A percentile compares a stretch with the other conserved stretches of the same genome.
Conservation (phyloP, 2,113 vertebrate genomes). For the Macquaria australasica region DNA sequence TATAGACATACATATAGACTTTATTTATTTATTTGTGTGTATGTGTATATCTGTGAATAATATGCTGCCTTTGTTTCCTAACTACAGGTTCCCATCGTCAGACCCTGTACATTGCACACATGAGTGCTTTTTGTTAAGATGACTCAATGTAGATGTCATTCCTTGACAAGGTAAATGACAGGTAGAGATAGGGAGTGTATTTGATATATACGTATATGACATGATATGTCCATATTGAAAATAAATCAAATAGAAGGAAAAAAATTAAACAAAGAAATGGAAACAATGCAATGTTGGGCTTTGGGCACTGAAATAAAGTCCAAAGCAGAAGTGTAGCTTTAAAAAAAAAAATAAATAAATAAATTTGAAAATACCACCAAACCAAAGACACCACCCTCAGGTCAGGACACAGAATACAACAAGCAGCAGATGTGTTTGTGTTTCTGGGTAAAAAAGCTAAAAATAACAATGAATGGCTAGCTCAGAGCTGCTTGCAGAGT, state of each 20-base stretch:
- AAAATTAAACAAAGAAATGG: background rate
- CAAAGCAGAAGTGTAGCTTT: background rate
- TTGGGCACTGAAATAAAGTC: background rate
- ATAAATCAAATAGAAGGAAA: background rate
- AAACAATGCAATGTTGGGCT: background rate
- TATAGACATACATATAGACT: background rate
- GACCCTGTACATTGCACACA: background rate
- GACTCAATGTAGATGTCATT: background rate
- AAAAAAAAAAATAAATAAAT: background rate
- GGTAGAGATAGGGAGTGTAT: background rate
- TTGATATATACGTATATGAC: background rate
- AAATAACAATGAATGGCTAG: constrained; percentile 49
- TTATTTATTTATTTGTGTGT: background rate
- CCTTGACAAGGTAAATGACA: background rate
- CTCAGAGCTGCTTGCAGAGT: constrained; percentile 4
- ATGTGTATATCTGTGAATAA: background rate
- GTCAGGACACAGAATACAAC: constrained; percentile 21
- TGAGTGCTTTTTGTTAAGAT: background rate
- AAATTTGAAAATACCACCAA: constrained; percentile 31
- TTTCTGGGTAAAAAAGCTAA: constrained; percentile 43
- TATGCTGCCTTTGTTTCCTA: background rate
- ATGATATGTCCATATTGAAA: background rate
- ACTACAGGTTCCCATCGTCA: background rate
- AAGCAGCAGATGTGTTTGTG: constrained; percentile 47
- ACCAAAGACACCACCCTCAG: constrained; percentile 21